Base-by-base conservation (phyloP, 2,797 vertebrate genomes). In the Neosilurus mollespiculum region DNA sequence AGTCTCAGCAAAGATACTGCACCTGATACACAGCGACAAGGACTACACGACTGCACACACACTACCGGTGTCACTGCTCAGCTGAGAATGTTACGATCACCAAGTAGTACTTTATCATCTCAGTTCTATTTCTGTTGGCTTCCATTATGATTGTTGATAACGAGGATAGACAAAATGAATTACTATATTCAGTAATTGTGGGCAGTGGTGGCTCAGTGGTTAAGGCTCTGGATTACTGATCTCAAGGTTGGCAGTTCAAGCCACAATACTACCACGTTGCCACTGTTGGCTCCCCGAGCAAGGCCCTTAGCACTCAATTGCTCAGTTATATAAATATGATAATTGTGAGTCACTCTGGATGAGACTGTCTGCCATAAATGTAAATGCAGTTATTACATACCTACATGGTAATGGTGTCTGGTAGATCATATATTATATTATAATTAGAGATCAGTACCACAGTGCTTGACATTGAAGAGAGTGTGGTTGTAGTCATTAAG, bases 401-500 rank as follows among this genome's bases (percentile, higher is more conserved):
- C 53, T 75, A 43, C 20, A 73, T 18, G 49, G 15, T 54, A 56
- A 49, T 15, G 12, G n/a, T 43, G 22, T 51, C 22, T 24, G 65
- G 20, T 61, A 9, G 1, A 61, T 37, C n/a, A n/a, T 49, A 61
- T n/a, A 24, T 26, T 20, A 20, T 24, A 43, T 24, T 49, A 10
- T 16, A 8, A 53, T 53, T 77, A 64, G 64, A 83, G 71, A 56
- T 14, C 14, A 64, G 37, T 92, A 98, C 98, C 98, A 0, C 98
- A 99, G 73, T 79, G 66, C 0, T 91, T 86, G 80, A 99, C 96
- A 0, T 88, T 89, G 1, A 0, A 83, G 15, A 99, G 95, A 0
- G 95, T 93, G 93, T 99, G 97, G 2, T 90, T 88, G 85, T 91
- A 90, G 0, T 95, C 89, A 1, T 91, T 94, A 76, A 99, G 92